Conservation (phyloP, 2,888 invertebrate species). For the Germaria angustata region DNA sequence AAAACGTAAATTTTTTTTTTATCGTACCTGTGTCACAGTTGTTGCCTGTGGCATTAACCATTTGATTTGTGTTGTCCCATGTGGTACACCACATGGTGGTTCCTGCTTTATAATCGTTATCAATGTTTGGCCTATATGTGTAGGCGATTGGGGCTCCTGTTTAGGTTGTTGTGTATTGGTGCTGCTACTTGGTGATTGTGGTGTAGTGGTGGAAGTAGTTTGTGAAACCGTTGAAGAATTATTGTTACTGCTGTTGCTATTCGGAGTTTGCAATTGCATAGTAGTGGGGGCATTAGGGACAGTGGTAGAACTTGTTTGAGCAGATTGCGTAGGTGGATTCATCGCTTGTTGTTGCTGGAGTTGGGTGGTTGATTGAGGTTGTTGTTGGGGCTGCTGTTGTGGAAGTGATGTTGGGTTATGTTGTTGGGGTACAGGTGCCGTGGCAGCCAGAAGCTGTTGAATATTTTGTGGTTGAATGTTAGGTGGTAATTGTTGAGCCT, state of each 20-base stretch:
- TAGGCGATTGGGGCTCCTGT: slow-evolving; percentile 78
- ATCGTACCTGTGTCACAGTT: slow-evolving; percentile 61
- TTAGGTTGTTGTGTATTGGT: slow-evolving; percentile 73
- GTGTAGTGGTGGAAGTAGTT: slow-evolving; percentile 27
- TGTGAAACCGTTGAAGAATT: slow-evolving; percentile 47
- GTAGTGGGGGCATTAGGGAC: slow-evolving; percentile 25
- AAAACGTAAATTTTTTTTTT: slow-evolving; percentile 57
- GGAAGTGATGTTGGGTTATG: slow-evolving; percentile 68
- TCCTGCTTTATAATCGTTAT: slow-evolving; percentile 78
- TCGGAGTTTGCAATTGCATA: slow-evolving; percentile 42
- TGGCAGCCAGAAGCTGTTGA: slow-evolving; percentile 72
- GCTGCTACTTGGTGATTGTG: slow-evolving; percentile 50
- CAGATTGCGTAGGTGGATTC: slow-evolving; percentile 61
- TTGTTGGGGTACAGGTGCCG: slow-evolving; percentile 69
- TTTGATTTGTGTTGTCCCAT: slow-evolving; percentile 72
- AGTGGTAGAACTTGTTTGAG: slow-evolving; percentile 55
- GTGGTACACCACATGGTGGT: slow-evolving; percentile 73
- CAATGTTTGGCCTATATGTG: slow-evolving; percentile 73
- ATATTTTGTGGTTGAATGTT: slow-evolving; percentile 75
- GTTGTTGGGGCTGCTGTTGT: slow-evolving; percentile 70
- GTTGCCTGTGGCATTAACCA: slow-evolving; percentile 73
- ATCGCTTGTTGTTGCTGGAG: slow-evolving; percentile 63
- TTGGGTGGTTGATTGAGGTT: slow-evolving; percentile 68
- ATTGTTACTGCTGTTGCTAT: neutral
- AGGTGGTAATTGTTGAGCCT: slow-evolving; percentile 80